Percentiles rank a stretch among this genome's conserved stretches.
phyloP scores from a whole-genome alignment of 2,113 vertebrate species.

The Calidris pygmaea region DNA sequence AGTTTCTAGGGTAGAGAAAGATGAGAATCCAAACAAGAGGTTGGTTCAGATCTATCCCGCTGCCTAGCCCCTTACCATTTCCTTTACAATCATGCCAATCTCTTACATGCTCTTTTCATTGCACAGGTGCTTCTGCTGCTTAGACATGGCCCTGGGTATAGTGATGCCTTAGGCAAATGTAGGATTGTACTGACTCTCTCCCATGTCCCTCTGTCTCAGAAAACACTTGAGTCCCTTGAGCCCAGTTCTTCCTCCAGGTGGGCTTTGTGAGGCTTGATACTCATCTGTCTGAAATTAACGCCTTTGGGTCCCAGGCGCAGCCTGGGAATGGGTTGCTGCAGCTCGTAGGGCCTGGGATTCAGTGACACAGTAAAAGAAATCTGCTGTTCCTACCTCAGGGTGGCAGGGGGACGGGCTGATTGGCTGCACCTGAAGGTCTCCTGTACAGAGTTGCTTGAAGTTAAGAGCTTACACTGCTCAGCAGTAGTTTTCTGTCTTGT shows the following conservation, averaged over 20 bases:
- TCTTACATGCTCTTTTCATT: background rate
- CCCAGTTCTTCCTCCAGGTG: background rate
- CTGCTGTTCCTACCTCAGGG: background rate
- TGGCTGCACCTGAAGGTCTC: rapidly evolving
- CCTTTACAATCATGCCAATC: background rate
- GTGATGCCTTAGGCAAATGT: background rate
- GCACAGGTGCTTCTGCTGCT: background rate
- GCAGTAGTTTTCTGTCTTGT: background rate
- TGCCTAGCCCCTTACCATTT: background rate
- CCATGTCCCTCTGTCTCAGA: background rate
- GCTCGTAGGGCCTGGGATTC: background rate
- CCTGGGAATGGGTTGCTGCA: background rate
- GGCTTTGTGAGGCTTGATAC: background rate
- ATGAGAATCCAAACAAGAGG: background rate
- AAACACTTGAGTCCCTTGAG: background rate
- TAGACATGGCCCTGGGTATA: background rate
- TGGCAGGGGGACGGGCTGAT: background rate
- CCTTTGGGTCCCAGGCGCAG: background rate
- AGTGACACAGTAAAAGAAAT: background rate
- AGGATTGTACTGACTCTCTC: background rate
- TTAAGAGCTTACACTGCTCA: background rate
- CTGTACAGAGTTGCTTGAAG: background rate
- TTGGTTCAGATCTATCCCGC: background rate
- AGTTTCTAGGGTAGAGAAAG: background rate
- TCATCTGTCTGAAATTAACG: background rate